Conservation (phyloP, 1,140 invertebrate species). For the Drosophila littoralis region DNA sequence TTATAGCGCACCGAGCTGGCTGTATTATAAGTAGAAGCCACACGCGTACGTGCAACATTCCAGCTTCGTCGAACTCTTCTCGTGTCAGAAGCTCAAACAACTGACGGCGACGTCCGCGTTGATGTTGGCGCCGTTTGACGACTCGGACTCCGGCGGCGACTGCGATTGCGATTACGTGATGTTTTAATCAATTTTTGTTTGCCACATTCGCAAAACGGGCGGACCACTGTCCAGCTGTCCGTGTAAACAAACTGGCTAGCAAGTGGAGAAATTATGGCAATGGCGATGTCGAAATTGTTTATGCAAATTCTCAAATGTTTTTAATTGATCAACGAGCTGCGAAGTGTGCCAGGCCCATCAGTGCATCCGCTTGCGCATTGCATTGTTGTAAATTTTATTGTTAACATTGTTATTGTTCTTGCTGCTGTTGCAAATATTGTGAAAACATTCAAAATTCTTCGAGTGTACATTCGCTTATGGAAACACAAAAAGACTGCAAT, state of each 20-base stretch:
- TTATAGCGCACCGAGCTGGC: constrained; percentile 6
- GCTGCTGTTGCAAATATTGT: constrained; percentile 7
- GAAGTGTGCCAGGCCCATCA: constrained; percentile 49
- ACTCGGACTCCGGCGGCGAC: constrained; percentile 47
- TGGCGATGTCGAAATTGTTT: constrained; percentile 50
- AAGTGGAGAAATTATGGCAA: constrained; percentile 66
- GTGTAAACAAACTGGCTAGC: constrained; percentile 54
- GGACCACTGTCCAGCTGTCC: background rate
- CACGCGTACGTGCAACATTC: constrained; percentile 59
- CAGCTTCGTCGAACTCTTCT: constrained; percentile 24
- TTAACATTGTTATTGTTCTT: constrained; percentile 16
- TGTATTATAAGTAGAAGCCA: background rate
- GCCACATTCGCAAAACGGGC: constrained; percentile 52
- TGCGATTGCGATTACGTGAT: constrained; percentile 75
- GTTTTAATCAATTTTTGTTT: constrained; percentile 75
- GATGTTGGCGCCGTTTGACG: constrained; percentile 17
- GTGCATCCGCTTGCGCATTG: constrained; percentile 6
- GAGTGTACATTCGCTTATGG: constrained; percentile 16
- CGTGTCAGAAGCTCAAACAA: constrained; percentile 18
- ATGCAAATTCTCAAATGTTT: constrained; percentile 66
- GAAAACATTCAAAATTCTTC: constrained; percentile 20
- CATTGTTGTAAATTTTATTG: constrained; percentile 8
- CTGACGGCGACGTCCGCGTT: constrained; percentile 45
- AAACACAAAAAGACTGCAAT: background rate
- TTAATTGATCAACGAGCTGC: constrained; percentile 68